phyloP scores from a whole-genome alignment of 2,113 vertebrate genomes.

The Psilopsiagon aymara region DNA sequence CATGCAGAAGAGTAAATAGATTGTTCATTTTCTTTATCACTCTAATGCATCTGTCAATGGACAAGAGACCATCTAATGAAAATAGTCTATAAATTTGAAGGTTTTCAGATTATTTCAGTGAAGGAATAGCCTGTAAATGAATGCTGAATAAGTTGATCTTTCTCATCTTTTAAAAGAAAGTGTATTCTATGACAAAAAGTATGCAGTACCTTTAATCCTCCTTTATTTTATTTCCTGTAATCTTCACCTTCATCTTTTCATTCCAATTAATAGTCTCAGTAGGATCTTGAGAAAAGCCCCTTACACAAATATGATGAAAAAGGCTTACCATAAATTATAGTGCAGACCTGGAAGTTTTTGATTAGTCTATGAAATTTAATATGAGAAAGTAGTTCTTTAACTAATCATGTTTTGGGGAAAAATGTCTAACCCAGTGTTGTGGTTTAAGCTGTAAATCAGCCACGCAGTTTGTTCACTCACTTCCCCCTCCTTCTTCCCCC shows the following conservation, averaged over 20 bases:
- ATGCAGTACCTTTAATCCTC: not conserved
- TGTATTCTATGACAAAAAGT: not conserved
- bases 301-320: not conserved
- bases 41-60: not conserved
- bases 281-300: not conserved
- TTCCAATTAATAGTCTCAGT: not conserved
- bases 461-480: no score
- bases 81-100: not conserved
- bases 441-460: no score
- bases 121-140: not conserved
- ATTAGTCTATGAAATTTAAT: not conserved
- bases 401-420: not conserved
- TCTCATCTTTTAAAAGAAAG: not conserved
- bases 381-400: not conserved
- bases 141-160: not conserved
- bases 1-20: not conserved
- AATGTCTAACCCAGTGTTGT: not conserved
- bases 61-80: not conserved
- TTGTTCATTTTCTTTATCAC: not conserved
- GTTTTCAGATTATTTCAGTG: not conserved
- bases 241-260: not conserved
- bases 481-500: no score
- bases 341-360: not conserved
- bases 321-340: not conserved
- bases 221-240: not conserved